phyloP scores from a whole-genome alignment of 2,888 invertebrate genomes.

The Tanypteryx hageni region DNA sequence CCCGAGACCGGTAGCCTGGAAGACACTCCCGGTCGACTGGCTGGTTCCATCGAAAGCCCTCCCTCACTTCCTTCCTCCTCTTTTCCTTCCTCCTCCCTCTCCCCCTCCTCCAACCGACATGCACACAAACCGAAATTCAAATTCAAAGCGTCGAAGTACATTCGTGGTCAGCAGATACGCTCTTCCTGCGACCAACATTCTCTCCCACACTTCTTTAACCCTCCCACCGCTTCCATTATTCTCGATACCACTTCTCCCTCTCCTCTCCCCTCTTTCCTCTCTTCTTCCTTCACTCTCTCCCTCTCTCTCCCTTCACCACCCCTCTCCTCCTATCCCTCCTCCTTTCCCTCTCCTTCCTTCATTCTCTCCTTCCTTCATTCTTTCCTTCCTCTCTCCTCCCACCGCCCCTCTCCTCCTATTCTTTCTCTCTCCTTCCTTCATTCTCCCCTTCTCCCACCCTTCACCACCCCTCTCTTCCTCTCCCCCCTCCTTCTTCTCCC shows the following conservation, averaged over 20 bases:
- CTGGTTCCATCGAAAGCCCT: not conserved
- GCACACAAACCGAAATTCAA: not conserved
- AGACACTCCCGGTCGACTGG: not conserved
- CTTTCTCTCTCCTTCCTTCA: not conserved
- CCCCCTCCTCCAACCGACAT: not conserved
- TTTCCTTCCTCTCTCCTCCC: not conserved
- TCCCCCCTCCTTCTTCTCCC: not conserved
- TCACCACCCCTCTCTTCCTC: not conserved
- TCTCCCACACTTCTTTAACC: not conserved
- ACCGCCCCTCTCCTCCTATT: not conserved
- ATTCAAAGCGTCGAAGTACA: slow-evolving; percentile 11
- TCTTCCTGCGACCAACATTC: not conserved
- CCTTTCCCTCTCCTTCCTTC: not conserved
- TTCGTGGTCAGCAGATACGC: slow-evolving; percentile 2
- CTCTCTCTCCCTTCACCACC: not conserved
- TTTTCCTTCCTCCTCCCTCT: not conserved
- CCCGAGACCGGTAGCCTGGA: not conserved
- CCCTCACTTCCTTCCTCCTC: not conserved
- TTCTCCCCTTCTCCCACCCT: not conserved
- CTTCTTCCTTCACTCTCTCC: not conserved
- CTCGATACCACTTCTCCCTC: not conserved
- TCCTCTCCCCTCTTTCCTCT: not conserved
- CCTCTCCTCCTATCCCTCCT: not conserved
- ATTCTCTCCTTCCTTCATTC: not conserved
- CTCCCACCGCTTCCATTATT: not conserved